Evolutionary conservation across 2,113 vertebrate species (phyloP).

Genomic region (Microcebus ravelobensis): DNA sequence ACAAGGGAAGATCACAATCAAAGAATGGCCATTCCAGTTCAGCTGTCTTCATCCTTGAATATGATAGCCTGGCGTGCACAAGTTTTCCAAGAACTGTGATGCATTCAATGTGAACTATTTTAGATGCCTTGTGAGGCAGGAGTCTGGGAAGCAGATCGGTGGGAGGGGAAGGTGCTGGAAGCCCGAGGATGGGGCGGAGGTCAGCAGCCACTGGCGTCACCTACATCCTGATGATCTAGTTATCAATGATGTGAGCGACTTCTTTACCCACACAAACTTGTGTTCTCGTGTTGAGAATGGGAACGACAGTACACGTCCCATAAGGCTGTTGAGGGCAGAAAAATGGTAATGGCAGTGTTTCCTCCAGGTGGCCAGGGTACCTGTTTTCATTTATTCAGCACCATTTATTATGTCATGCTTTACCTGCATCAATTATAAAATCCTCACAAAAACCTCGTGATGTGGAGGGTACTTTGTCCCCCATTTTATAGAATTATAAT

Average conservation of each 20-base stretch:
- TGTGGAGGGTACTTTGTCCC: not conserved
- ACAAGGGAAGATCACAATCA: fast-evolving
- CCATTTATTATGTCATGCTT: not conserved
- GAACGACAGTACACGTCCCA: not conserved
- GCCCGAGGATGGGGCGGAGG: not conserved
- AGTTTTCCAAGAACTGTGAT: not conserved
- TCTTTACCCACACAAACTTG: not conserved
- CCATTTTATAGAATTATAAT: not conserved
- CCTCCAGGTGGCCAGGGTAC: too few relatives aligned
- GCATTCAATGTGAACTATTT: not conserved
- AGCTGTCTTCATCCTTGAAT: not conserved
- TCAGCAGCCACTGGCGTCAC: fast-evolving
- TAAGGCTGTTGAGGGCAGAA: not conserved
- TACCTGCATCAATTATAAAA: not conserved
- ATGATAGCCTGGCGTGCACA: not conserved
- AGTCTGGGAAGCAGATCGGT: not conserved
- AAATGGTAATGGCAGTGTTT: not conserved
- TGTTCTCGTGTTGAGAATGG: not conserved
- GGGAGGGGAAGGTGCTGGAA: not conserved
- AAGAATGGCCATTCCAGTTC: not conserved
- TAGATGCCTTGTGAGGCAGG: not conserved
- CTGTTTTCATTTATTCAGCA: not conserved
- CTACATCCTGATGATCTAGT: not conserved
- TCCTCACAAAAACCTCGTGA: not conserved
- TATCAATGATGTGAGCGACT: not conserved